These are phyloP conservation scores for Sebastes diaconus DNA, from an alignment of 2,797 vertebrate species.

Conservation along the genomic window DNA sequence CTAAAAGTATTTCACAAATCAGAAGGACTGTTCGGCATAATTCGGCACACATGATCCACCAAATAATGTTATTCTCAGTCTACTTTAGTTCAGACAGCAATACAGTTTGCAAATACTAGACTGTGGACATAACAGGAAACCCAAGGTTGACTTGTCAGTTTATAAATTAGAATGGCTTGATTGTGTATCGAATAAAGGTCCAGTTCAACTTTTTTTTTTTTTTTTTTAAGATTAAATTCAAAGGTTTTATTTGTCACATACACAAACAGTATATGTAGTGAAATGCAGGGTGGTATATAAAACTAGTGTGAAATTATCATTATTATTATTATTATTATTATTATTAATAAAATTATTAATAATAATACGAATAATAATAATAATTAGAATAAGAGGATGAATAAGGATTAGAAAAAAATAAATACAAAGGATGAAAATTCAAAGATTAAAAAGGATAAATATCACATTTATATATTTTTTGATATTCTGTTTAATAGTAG, in stretches of 20 bases:
- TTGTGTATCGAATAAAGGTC: not conserved
- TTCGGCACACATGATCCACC: not conserved
- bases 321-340: too few relatives aligned
- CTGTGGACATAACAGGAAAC: not conserved
- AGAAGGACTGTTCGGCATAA: rapidly evolving
- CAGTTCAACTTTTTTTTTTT: not conserved
- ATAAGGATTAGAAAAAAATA: not conserved
- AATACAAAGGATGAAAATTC: not conserved
- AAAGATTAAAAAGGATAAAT: not conserved
- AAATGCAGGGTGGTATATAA: not conserved
- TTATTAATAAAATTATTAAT: too few relatives aligned
- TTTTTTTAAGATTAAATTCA: not conserved
- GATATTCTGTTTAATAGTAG: not conserved
- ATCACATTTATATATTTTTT: not conserved
- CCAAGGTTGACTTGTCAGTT: not conserved
- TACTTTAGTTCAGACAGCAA: not conserved
- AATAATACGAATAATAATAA: not conserved
- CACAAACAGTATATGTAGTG: not conserved
- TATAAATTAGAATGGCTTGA: not conserved
- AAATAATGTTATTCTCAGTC: too few relatives aligned
- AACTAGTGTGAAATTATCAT: not conserved
- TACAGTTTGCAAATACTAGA: not conserved
- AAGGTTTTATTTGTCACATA: not conserved
- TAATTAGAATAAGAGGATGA: not conserved
- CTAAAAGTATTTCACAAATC: too few relatives aligned